Evolutionary conservation across 1,140 invertebrate genomes (phyloP).

Genomic region (Spodoptera litura): DNA sequence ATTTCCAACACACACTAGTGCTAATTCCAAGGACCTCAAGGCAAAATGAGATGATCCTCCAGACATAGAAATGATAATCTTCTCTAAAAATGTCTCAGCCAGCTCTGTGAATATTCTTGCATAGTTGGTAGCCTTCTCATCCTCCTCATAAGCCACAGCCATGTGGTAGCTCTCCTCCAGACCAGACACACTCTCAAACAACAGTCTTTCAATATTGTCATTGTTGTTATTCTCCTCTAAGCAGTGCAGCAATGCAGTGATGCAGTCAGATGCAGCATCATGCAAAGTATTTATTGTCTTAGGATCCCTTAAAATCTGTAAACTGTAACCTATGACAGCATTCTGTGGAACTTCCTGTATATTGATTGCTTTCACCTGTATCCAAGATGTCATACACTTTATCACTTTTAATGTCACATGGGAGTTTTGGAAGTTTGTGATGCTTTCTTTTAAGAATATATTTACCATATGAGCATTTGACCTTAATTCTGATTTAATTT

Average conservation of each 20-base stretch:
- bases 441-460: constrained; percentile 92
- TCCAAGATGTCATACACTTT: constrained; percentile 93
- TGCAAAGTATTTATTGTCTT: constrained; percentile 91
- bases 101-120: constrained; percentile 98
- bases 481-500: constrained; percentile 92
- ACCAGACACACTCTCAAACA: constrained; percentile 93
- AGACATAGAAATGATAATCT: constrained; percentile 89
- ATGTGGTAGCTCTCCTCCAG: constrained; percentile 96
- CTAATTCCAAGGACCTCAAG: constrained; percentile 94
- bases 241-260: constrained; percentile 94
- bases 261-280: constrained; percentile 96
- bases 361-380: constrained; percentile 90
- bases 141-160: constrained; percentile 96
- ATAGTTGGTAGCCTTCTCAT: constrained; percentile 96
- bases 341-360: constrained; percentile 89
- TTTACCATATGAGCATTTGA: constrained; percentile 88
- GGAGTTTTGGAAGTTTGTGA: constrained; percentile 87
- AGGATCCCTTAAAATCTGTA: constrained; percentile 89
- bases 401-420: constrained; percentile 88
- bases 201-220: constrained; percentile 89
- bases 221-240: constrained; percentile 91
- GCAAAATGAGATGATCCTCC: constrained; percentile 91
- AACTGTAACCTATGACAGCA: constrained; percentile 89
- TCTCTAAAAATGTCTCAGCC: constrained; percentile 95
- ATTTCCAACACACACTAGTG: constrained; percentile 97